A percentile compares a stretch with the other conserved stretches of the same genome.
Evolutionary conservation across 2,113 vertebrate species (phyloP).

Genomic region (Delphinapterus leucas): DNA sequence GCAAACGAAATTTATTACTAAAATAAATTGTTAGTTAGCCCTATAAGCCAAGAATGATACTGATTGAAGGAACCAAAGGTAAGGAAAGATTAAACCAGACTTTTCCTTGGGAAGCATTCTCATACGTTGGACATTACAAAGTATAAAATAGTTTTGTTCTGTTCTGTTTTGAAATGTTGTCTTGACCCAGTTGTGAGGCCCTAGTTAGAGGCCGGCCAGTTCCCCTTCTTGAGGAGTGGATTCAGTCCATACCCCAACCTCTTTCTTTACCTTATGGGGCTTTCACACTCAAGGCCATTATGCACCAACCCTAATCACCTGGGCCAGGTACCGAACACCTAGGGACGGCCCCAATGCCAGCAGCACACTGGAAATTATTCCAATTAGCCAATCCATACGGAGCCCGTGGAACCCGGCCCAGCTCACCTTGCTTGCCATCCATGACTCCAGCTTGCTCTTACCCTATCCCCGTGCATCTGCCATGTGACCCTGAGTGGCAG

Average conservation of each 20-base stretch:
- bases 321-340: neutral
- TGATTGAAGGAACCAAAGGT: neutral
- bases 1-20: neutral
- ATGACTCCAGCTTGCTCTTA: neutral
- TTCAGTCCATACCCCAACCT: no score
- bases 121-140: neutral
- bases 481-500: neutral
- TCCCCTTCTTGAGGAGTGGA: neutral
- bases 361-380: neutral
- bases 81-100: neutral
- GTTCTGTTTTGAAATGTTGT: neutral
- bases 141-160: neutral
- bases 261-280: neutral
- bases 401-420: neutral
- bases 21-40: no score
- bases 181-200: neutral
- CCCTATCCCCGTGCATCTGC: no score
- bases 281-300: neutral
- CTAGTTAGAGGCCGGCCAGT: neutral
- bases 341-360: accelerated
- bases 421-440: no score
- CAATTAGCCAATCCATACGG: neutral
- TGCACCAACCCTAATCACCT: neutral
- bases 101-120: neutral
- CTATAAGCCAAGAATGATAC: neutral